Conservation (phyloP, 2,797 vertebrate species). For the Sebastolobus alascanus region DNA sequence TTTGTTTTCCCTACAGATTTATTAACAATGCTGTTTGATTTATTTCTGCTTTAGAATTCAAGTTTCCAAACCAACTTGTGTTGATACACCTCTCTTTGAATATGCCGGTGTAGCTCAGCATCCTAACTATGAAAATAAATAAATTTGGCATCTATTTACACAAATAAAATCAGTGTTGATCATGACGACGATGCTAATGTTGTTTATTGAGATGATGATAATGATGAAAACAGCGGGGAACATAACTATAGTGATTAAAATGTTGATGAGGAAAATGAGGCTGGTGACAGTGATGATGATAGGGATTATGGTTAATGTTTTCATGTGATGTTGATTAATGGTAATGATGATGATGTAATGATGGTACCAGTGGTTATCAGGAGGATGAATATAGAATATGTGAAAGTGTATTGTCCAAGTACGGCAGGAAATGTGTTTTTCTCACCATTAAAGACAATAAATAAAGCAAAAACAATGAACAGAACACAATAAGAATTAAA, state of each 20-base stretch:
- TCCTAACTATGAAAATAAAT: not conserved
- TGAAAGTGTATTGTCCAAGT: not conserved
- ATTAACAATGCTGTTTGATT: conserved; percentile 39
- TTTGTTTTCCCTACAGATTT: conserved; percentile 22
- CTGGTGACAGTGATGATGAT: conserved; percentile 44
- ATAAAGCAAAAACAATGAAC: not conserved
- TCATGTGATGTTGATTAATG: conserved; percentile 67
- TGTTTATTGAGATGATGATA: conserved; percentile 49
- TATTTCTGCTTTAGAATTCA: conserved; percentile 8
- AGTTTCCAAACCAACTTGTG: conserved; percentile 1
- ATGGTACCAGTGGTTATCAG: not conserved
- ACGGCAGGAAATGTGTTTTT: not conserved
- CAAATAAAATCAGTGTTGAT: conserved; percentile 49
- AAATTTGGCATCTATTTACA: conserved; percentile 51
- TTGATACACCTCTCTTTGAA: not conserved
- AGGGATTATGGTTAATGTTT: conserved; percentile 44
- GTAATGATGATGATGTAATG: conserved; percentile 39
- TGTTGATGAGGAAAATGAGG: conserved; percentile 66
- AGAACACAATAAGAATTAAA: not conserved
- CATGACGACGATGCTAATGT: conserved; percentile 35
- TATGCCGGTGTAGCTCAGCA: not conserved
- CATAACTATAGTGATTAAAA: conserved; percentile 53
- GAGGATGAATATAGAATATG: not conserved
- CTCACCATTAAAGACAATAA: not conserved
- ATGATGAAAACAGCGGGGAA: conserved; percentile 59